phyloP scores from a whole-genome alignment of 2,113 vertebrate species.

The Channa maculata region DNA sequence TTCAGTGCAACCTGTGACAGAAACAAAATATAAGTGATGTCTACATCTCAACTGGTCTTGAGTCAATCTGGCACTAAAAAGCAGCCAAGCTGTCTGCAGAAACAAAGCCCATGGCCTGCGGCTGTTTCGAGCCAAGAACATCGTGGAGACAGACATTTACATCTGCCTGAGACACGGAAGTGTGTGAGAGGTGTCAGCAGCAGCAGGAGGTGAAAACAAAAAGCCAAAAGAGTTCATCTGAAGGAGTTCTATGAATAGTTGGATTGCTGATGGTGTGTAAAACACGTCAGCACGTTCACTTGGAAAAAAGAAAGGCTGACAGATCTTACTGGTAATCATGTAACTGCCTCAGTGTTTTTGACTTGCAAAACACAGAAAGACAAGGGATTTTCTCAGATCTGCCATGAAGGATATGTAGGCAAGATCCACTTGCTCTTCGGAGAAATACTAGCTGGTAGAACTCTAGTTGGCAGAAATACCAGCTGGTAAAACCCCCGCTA shows the following conservation, averaged over 20 bases:
- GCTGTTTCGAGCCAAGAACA: conserved; percentile 64
- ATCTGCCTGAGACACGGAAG: conserved; percentile 61
- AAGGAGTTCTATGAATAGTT: conserved; percentile 27
- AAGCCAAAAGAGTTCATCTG: conserved; percentile 39
- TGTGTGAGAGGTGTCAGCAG: conserved; percentile 54
- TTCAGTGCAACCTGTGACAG: conserved; percentile 23
- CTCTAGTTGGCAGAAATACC: conserved; percentile 41
- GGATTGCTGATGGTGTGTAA: conserved; percentile 25
- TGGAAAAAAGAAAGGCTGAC: conserved; percentile 36
- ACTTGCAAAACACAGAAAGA: conserved; percentile 54
- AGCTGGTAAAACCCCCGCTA: conserved; percentile 56
- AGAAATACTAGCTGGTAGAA: conserved; percentile 55
- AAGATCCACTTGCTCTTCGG: conserved; percentile 44
- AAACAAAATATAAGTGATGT: conserved; percentile 55
- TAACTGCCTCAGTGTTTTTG: conserved; percentile 42
- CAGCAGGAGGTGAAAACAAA: conserved; percentile 52
- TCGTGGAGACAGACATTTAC: conserved; percentile 70
- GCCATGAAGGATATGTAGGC: conserved; percentile 55
- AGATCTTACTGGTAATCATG: conserved; percentile 30
- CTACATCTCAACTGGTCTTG: conserved; percentile 47
- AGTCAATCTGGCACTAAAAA: conserved; percentile 46
- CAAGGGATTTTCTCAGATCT: conserved; percentile 51
- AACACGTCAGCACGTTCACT: conserved; percentile 28
- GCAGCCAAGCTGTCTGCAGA: conserved; percentile 49
- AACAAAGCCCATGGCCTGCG: conserved; percentile 57